Conservation (phyloP, 1,140 invertebrate genomes). For the Cyrtorhinus lividipennis region DNA sequence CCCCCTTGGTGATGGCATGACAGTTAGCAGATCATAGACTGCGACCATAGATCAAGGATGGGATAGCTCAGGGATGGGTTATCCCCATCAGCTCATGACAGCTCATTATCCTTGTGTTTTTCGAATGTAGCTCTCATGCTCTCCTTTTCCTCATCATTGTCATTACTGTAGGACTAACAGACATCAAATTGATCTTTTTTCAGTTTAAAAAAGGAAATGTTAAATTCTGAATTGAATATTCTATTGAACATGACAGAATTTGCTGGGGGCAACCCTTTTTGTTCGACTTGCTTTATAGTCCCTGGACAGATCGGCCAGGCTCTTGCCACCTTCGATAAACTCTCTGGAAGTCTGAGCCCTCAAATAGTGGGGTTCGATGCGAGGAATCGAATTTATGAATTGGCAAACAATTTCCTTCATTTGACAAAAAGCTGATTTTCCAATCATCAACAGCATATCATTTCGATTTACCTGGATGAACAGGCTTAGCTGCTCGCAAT, state of each 20-base stretch:
- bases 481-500: too few species aligned
- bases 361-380: conserved; percentile 18
- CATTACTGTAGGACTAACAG: conserved; percentile 20
- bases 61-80: not conserved
- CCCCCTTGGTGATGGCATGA: not conserved
- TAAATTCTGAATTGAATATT: conserved; percentile 22
- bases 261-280: conserved; percentile 19
- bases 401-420: conserved; percentile 3
- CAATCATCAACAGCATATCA: too few species aligned
- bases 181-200: conserved; percentile 25
- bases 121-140: not conserved
- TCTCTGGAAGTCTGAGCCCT: conserved; percentile 15
- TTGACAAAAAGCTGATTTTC: too few species aligned
- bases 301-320: conserved; percentile 13
- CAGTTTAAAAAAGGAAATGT: conserved; percentile 23
- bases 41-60: too few species aligned
- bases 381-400: conserved; percentile 19
- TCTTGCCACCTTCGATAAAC: conserved; percentile 21
- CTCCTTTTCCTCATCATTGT: not conserved
- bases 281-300: conserved; percentile 17
- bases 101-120: not conserved
- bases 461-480: too few species aligned
- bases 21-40: not conserved
- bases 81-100: not conserved
- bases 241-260: conserved; percentile 19